Percentiles rank a stretch among this genome's conserved stretches.
Evolutionary conservation across 2,797 vertebrate species (phyloP).

Genomic region (Oceanodroma leucorhoa): DNA sequence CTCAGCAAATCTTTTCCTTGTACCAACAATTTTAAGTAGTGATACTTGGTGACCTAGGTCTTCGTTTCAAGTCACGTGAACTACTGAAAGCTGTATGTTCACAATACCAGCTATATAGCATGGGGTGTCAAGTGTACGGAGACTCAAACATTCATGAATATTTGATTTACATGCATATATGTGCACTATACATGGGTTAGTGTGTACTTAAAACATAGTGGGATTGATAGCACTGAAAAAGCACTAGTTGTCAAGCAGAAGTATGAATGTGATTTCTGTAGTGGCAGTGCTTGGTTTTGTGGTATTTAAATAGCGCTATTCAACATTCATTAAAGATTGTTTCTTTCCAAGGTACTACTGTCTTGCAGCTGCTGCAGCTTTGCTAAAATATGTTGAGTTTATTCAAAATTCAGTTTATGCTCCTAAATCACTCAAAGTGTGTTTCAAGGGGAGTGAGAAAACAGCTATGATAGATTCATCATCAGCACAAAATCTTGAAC

Average conservation of each 20-base stretch:
- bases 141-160: neutral
- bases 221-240: too few relatives aligned
- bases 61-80: neutral
- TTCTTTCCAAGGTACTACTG: slow-evolving; percentile 90
- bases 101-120: neutral
- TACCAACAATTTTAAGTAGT: neutral
- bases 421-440: slow-evolving; percentile 92
- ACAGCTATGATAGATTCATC: slow-evolving; percentile 95
- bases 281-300: neutral
- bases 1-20: neutral
- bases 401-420: slow-evolving; percentile 93
- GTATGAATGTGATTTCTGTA: neutral
- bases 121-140: neutral
- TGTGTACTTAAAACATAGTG: neutral
- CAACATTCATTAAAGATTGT: neutral
- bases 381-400: slow-evolving; percentile 96
- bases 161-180: neutral
- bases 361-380: slow-evolving; percentile 90
- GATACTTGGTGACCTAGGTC: neutral
- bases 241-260: neutral
- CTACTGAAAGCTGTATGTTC: neutral
- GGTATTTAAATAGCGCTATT: neutral
- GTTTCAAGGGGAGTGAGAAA: slow-evolving; percentile 93
- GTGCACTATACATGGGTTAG: neutral
- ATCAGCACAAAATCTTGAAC: slow-evolving; percentile 91